These are phyloP conservation scores for Iguana delicatissima DNA, from an alignment of 2,797 vertebrate species.

Conservation along the genomic window DNA sequence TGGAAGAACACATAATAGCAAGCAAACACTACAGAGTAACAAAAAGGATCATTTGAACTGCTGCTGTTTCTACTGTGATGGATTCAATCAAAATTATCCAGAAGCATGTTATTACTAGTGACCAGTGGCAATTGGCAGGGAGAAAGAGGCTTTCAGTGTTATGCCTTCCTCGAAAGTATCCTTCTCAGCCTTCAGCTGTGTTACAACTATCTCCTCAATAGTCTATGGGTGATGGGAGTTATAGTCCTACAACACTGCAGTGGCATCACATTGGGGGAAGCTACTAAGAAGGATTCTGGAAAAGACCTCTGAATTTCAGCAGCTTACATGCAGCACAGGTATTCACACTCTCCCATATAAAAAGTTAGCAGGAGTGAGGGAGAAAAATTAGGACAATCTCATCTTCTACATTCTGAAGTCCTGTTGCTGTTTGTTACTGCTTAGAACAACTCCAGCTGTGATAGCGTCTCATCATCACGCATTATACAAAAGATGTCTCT, in stretches of 20 bases:
- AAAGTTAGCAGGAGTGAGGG: not conserved
- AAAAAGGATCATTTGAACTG: not conserved
- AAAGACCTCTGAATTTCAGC: not conserved
- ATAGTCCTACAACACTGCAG: too few species aligned
- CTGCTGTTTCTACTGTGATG: too few species aligned
- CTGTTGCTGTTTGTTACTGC: not conserved
- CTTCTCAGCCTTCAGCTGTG: not conserved
- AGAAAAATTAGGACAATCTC: slow-evolving; percentile 28
- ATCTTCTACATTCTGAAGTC: slow-evolving; percentile 13
- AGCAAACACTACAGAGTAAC: not conserved
- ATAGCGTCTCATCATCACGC: slow-evolving; percentile 54
- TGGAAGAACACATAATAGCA: too few species aligned
- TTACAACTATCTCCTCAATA: too few species aligned
- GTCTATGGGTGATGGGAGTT: not conserved
- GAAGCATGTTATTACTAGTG: not conserved
- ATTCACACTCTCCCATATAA: slow-evolving; percentile 29
- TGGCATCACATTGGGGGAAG: not conserved
- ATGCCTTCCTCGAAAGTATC: not conserved
- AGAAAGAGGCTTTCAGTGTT: not conserved
- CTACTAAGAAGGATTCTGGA: not conserved
- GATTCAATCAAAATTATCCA: not conserved
- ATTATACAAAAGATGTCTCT: slow-evolving; percentile 35
- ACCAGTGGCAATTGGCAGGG: not conserved
- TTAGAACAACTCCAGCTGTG: slow-evolving; percentile 54
- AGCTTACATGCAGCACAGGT: not conserved